Conservation (phyloP, 2,888 invertebrate species). For the Agapostemon virescens region DNA sequence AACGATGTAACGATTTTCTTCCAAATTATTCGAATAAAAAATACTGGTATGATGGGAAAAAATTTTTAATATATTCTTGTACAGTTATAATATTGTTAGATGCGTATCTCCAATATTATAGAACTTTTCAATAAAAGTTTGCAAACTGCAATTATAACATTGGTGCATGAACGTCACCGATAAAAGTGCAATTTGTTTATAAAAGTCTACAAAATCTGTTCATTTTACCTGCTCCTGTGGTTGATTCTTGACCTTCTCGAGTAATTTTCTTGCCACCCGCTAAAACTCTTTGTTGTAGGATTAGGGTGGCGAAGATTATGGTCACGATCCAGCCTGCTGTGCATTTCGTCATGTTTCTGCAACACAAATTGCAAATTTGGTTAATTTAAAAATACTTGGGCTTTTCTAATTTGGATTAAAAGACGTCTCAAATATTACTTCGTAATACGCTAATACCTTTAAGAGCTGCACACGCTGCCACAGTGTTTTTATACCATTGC, state of each 20-base stretch:
- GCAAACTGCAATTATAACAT: background rate
- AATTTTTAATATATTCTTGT: too few species aligned
- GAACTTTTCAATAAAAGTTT: background rate
- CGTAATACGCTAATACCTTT: too few species aligned
- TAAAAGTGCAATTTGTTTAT: background rate
- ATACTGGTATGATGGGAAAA: too few species aligned
- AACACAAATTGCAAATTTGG: slow-evolving; percentile 8
- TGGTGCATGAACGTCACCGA: background rate
- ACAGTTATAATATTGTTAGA: too few species aligned
- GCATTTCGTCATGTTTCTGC: slow-evolving; percentile 45
- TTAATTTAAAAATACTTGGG: background rate
- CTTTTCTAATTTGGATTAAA: background rate
- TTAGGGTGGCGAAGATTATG: slow-evolving; percentile 28
- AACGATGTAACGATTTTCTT: too few species aligned
- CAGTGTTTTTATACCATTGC: too few species aligned
- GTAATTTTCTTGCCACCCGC: background rate
- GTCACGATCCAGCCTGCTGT: slow-evolving; percentile 15
- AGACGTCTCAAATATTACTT: background rate
- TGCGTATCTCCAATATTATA: too few species aligned
- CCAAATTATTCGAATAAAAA: too few species aligned
- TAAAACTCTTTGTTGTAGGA: slow-evolving; percentile 14
- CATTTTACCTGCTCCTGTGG: slow-evolving; percentile 9
- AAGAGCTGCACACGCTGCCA: too few species aligned
- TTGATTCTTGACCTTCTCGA: background rate
- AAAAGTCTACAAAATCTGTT: background rate